A percentile compares a stretch with the other conserved stretches of the same genome.
Evolutionary conservation across 2,113 vertebrate species (phyloP).

Genomic region (Dicerorhinus sumatrensis): DNA sequence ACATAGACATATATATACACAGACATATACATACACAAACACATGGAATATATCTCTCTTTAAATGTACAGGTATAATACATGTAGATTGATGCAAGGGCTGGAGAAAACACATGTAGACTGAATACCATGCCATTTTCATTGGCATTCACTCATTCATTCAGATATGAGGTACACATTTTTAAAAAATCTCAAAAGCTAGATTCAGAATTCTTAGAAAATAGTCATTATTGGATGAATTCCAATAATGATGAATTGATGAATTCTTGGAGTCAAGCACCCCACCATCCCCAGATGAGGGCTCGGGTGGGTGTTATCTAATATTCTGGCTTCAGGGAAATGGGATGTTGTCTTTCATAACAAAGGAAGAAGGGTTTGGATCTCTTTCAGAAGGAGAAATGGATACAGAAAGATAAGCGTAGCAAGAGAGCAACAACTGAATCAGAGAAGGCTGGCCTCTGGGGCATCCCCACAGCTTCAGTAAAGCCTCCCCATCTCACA

Average conservation of each 20-base stretch:
- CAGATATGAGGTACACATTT: neutral
- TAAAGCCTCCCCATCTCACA: neutral
- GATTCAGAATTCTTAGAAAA: conserved; percentile 11
- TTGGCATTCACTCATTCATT: neutral
- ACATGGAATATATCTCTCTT: neutral
- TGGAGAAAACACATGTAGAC: neutral
- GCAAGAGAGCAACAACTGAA: neutral
- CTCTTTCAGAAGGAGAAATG: neutral
- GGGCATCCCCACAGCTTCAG: neutral
- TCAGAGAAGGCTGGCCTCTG: neutral
- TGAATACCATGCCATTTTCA: neutral
- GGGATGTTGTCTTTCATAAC: neutral
- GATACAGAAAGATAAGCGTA: neutral
- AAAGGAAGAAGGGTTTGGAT: neutral
- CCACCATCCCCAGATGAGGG: neutral
- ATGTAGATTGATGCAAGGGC: neutral
- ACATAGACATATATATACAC: neutral
- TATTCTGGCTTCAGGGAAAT: neutral
- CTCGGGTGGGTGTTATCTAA: neutral
- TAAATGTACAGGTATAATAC: neutral
- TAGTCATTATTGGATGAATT: neutral
- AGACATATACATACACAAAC: neutral
- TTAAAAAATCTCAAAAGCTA: neutral
- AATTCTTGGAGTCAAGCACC: neutral
- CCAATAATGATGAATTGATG: no score